Percentiles rank a stretch among this genome's conserved stretches.
Evolutionary conservation across 2,113 vertebrate genomes (phyloP).

Genomic region (Acanthochromis polyacanthus): DNA sequence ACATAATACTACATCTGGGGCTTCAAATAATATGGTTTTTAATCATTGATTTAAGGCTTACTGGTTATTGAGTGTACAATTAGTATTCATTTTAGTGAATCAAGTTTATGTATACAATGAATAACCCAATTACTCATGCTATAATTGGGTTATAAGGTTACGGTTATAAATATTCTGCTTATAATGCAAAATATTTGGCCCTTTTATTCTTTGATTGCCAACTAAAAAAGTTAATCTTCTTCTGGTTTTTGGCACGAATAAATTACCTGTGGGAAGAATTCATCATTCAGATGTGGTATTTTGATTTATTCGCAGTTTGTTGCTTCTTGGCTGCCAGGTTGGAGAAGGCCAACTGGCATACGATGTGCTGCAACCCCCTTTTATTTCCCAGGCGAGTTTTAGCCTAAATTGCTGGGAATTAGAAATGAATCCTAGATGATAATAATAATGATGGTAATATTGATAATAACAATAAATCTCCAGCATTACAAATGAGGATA

Average conservation of each 20-base stretch:
- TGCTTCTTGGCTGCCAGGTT: neutral
- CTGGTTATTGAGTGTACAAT: no score
- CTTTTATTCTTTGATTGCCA: neutral
- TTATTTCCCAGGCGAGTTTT: constrained; percentile 3
- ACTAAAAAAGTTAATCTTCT: neutral
- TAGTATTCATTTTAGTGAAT: no score
- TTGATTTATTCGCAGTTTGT: constrained; percentile 5
- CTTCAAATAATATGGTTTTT: no score
- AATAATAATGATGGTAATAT: constrained; percentile 13
- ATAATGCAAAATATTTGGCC: neutral
- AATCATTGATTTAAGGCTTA: no score
- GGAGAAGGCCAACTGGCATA: neutral
- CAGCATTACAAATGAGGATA: neutral
- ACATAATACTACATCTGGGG: no score
- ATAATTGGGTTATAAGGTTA: neutral
- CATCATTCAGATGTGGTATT: neutral
- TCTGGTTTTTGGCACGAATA: neutral
- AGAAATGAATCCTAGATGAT: neutral
- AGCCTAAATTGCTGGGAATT: neutral
- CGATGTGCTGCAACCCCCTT: neutral
- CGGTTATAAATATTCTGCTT: neutral
- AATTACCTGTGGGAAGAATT: neutral
- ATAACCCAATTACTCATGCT: neutral
- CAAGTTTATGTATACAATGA: neutral
- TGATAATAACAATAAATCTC: neutral